Percentiles rank a stretch among this genome's conserved stretches.
phyloP scores from a whole-genome alignment of 2,888 invertebrate species.

The Euzetes globulus region DNA sequence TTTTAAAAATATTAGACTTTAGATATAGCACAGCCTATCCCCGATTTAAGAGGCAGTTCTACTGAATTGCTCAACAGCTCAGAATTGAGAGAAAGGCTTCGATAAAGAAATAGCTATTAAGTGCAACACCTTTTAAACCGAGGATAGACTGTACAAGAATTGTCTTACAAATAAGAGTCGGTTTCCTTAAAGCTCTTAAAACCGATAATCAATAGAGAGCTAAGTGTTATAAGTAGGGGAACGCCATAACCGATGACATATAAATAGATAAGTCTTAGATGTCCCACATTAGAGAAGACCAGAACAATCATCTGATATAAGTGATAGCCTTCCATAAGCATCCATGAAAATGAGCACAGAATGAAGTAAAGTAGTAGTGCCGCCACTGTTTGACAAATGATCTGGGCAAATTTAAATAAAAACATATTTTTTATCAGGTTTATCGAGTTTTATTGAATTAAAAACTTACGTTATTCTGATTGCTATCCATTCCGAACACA shows the following conservation, averaged over 20 bases:
- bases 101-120: too few species aligned
- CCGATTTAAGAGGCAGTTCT: too few species aligned
- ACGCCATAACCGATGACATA: constrained; percentile 39
- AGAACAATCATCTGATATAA: constrained; percentile 40
- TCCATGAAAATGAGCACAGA: constrained; percentile 39
- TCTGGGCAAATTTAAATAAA: constrained; percentile 28
- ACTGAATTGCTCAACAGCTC: too few species aligned
- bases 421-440: background rate
- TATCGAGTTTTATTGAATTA: background rate
- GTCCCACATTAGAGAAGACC: constrained; percentile 38
- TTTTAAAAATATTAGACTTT: background rate
- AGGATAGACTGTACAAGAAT: background rate
- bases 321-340: constrained; percentile 40
- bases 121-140: too few species aligned
- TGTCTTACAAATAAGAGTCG: constrained; percentile 33
- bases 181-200: background rate
- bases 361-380: constrained; percentile 37
- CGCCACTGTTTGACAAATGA: constrained; percentile 35
- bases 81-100: too few species aligned
- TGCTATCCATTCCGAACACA: constrained; percentile 31
- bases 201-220: background rate
- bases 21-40: background rate
- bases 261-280: constrained; percentile 29
- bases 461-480: constrained; percentile 28
- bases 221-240: constrained; percentile 16